Conservation (phyloP, 1,140 invertebrate genomes). For the Drosophila bifasciata region DNA sequence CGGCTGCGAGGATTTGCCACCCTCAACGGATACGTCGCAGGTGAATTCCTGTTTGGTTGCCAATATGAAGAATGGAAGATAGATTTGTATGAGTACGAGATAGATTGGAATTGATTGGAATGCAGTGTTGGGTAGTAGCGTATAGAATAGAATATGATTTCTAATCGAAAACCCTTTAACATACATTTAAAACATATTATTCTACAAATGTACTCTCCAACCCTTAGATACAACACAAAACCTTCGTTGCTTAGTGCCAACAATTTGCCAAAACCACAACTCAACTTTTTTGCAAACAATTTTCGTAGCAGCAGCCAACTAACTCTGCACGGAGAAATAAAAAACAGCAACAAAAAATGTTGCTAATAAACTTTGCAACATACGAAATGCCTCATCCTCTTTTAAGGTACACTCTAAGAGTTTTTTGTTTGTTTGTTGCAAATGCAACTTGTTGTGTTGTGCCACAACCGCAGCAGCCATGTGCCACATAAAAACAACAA, state of each 20-base stretch:
- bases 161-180: too few relatives aligned
- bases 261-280: conserved; percentile 23
- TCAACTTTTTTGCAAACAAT: conserved; percentile 20
- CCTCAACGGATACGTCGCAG: conserved; percentile 94
- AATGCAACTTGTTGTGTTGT: conserved; percentile 14
- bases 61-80: background rate
- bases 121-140: too few relatives aligned
- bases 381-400: conserved; percentile 21
- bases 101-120: too few relatives aligned
- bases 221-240: too few relatives aligned
- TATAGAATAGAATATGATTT: too few relatives aligned
- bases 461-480: conserved; percentile 20
- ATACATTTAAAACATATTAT: too few relatives aligned
- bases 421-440: conserved; percentile 14
- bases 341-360: background rate
- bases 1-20: conserved; percentile 87
- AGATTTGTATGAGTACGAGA: too few relatives aligned
- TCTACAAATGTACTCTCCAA: too few relatives aligned
- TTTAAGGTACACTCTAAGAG: conserved; percentile 56
- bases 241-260: background rate
- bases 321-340: too few relatives aligned
- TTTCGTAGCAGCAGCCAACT: conserved; percentile 5
- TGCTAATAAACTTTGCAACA: conserved; percentile 36
- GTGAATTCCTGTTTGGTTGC: conserved; percentile 89
- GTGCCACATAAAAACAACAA: conserved; percentile 62